phyloP scores from a whole-genome alignment of 35 echinoderm and acorn worm genomes.

The Ophiothrix spiculata region DNA sequence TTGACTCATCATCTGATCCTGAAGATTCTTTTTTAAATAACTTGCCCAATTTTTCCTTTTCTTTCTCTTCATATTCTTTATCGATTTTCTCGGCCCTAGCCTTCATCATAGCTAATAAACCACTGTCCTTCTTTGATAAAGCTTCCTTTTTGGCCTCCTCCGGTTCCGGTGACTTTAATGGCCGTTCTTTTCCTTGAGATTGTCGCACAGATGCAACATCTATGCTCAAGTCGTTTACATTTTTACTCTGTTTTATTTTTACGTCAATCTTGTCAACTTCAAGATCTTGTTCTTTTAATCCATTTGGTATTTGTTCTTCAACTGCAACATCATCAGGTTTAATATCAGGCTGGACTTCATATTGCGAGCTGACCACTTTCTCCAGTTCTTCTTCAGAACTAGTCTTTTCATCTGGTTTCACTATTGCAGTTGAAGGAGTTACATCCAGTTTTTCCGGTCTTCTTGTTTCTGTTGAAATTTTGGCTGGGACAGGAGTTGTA shows the following conservation, averaged over 20 bases:
- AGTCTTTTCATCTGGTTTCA: not conserved
- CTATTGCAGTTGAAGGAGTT: not conserved
- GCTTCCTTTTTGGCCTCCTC: slow-evolving; percentile 51
- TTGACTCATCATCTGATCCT: slow-evolving; percentile 35
- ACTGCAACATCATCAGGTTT: not conserved
- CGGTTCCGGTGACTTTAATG: slow-evolving; percentile 8
- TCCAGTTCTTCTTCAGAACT: not conserved
- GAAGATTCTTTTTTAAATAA: slow-evolving; percentile 34
- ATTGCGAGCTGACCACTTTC: not conserved
- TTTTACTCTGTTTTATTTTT: not conserved
- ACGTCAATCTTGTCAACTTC: not conserved
- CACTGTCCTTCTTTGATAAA: slow-evolving; percentile 72
- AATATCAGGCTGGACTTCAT: not conserved
- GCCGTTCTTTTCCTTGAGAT: not conserved
- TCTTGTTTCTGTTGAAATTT: not conserved
- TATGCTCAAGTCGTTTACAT: not conserved
- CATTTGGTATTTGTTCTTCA: not conserved
- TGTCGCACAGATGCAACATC: not conserved
- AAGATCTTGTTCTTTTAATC: not conserved
- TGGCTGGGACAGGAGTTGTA: not conserved
- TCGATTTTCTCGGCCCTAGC: slow-evolving; percentile 50
- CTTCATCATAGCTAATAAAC: slow-evolving; percentile 80
- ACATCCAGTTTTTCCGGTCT: not conserved
- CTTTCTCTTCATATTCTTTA: slow-evolving; percentile 52
- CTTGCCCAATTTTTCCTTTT: not conserved